Base-by-base conservation (phyloP, 2,888 invertebrate genomes). In the Acanthopleura granulata region DNA sequence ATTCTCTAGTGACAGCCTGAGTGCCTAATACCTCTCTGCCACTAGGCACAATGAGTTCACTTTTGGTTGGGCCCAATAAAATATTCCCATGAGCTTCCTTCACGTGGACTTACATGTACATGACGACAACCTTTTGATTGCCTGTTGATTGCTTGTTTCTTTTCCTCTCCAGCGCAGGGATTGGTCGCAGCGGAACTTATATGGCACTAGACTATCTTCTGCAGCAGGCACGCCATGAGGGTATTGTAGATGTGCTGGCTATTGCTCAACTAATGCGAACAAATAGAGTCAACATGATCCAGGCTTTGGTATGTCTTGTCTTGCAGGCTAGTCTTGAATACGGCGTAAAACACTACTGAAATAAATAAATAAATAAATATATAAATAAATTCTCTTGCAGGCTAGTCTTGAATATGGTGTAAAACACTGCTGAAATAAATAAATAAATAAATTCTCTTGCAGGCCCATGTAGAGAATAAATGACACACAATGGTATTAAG, bases 251-350 rank as follows among this genome's bases (percentile, higher is more conserved):
- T 79, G 85, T 90, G 4, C 82, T 87, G 51, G 79, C 83, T 49
- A 86, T 85, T 78, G 89, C 89, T 22, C 86, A 87, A 76, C 79
- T 83, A 51, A 89, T 90, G 89, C 82, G 90, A 69, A 83, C 81
- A 69, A 88, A 88, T 77, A 79, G 90, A 73, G 88, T 88, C 74
- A 90, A 90, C 81, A 90, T 90, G 90, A 88, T 90, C 73, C 90
- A 90, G 78, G 89, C 89, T 12, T 84, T 86, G 82, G 88, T 88
- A 83, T 30, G 82, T 80, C 12, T 40, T 40, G 4, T 40, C 40
- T 40, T 40, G 9, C 40, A 40, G 3, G 40, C 40, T 40, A 15
- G 18, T 51, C 15, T 18, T 51, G 57, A 16, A n/a, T n/a, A n/a
- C n/a, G n/a, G n/a, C n/a, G n/a, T n/a, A n/a, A n/a, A n/a, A n/a